Evolutionary conservation across 1,140 invertebrate genomes (phyloP), one percentile per base, ranked within the genome.

Genomic region (Yoshiicerus persimilis): DNA sequence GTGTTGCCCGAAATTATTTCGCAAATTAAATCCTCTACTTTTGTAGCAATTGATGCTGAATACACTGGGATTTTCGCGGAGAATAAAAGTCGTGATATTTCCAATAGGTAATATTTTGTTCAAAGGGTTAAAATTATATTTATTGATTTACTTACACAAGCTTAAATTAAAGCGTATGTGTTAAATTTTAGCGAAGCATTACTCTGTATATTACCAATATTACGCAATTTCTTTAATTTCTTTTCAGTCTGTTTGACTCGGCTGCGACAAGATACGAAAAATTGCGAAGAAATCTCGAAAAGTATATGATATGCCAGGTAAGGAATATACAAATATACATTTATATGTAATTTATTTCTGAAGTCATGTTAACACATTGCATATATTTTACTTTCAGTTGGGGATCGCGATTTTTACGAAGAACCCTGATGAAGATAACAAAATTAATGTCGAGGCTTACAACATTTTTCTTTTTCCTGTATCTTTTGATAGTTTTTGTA

Each of bases 191-290:
- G n/a, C n/a, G n/a, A n/a, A n/a, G n/a, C n/a, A n/a, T n/a, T n/a
- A n/a, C n/a, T n/a, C n/a, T n/a, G n/a, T n/a, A n/a, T n/a, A n/a
- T n/a, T n/a, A n/a, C n/a, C n/a, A n/a, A n/a, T n/a, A n/a, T n/a
- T n/a, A n/a, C n/a, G n/a, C n/a, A n/a, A n/a, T n/a, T n/a, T n/a
- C n/a, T n/a, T n/a, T n/a, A n/a, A 91, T 91, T 90, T 89, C 91
- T 88, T 94, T 95, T 89, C 92, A 96, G 96, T 90, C 92, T 96
- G 84, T 96, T 96, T 93, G 95, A 96, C 91, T 93, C 94, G 3
- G 92, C 93, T 47, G 91, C 93, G 89, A 93, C 95, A 25, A 92
- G 95, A 66, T 96, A 96, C 91, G 75, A 91, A 30, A 94, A 94
- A 91, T 91, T 95, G 2, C 94, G 93, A 86, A 91, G 91, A 87